Evolutionary conservation across 2,113 vertebrate genomes (phyloP).

Genomic region (Elephas maximus): DNA sequence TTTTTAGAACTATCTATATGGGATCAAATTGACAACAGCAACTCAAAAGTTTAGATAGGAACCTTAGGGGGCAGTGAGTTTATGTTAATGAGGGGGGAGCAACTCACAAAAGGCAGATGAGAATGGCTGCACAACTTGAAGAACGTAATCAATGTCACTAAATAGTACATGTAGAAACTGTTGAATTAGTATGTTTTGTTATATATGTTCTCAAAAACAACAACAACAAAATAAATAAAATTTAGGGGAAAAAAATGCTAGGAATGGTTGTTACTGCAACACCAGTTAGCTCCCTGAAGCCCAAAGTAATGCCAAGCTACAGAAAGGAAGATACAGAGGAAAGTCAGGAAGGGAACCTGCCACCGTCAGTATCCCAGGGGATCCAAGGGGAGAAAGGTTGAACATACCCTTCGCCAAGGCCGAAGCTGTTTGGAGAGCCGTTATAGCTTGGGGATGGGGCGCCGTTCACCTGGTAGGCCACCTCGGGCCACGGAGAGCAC

Average conservation of each 20-base stretch:
- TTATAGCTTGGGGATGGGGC: constrained; percentile 94
- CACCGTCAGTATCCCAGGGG: no score
- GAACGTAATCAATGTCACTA: not conserved
- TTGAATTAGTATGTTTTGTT: not conserved
- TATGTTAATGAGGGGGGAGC: not conserved
- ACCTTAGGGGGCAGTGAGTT: not conserved
- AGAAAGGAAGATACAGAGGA: not conserved
- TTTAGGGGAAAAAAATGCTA: not conserved
- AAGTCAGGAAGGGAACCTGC: not conserved
- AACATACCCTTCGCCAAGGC: constrained; percentile 94
- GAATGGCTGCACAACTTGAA: not conserved
- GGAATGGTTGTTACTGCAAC: no score
- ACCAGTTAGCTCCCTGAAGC: not conserved
- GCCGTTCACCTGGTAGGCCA: constrained; percentile 91
- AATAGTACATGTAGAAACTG: not conserved
- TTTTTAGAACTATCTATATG: not conserved
- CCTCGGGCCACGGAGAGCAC: constrained; percentile 97
- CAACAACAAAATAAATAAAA: not conserved
- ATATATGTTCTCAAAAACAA: not conserved
- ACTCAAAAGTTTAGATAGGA: not conserved
- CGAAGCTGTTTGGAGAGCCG: constrained; percentile 92
- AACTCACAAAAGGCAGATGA: not conserved
- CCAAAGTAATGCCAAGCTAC: not conserved
- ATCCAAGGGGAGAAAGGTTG: constrained; percentile 50
- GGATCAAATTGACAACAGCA: not conserved